These are phyloP conservation scores for Shinisaurus crocodilurus DNA, from an alignment of 2,113 vertebrate genomes.

Conservation along the genomic window DNA sequence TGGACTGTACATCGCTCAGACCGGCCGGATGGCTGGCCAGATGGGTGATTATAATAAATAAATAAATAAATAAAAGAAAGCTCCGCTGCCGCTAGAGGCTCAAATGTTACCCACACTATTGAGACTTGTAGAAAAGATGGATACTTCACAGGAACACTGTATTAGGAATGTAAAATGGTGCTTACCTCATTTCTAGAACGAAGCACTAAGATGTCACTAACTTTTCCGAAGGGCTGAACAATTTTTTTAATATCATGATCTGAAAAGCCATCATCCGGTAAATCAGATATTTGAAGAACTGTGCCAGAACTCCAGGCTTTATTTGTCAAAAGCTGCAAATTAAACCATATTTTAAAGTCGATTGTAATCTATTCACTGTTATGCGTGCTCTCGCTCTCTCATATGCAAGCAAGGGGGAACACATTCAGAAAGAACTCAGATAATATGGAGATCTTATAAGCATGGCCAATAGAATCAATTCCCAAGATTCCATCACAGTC, in stretches of 20 bases:
- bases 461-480: too few relatives aligned
- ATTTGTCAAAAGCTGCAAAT: conserved; percentile 65
- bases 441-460: too few relatives aligned
- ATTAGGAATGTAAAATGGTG: not conserved
- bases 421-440: not conserved
- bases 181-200: conserved; percentile 80
- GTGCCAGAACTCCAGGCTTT: conserved; percentile 68
- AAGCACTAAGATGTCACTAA: conserved; percentile 78
- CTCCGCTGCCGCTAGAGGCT: not conserved
- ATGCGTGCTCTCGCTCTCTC: not conserved
- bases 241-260: conserved; percentile 80
- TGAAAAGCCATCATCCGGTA: conserved; percentile 76
- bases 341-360: fast-evolving
- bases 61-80: too few relatives aligned
- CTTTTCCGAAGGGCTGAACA: conserved; percentile 82
- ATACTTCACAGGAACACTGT: fast-evolving
- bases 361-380: not conserved
- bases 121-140: not conserved
- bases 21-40: too few relatives aligned
- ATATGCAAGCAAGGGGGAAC: not conserved
- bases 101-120: not conserved
- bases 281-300: conserved; percentile 76
- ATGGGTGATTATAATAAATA: too few relatives aligned
- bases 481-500: not conserved
- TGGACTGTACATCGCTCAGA: too few relatives aligned